Evolutionary conservation across 2,888 invertebrate genomes (phyloP), one percentile per base, ranked within the genome.

Genomic region (Euplagia quadripunctaria): DNA sequence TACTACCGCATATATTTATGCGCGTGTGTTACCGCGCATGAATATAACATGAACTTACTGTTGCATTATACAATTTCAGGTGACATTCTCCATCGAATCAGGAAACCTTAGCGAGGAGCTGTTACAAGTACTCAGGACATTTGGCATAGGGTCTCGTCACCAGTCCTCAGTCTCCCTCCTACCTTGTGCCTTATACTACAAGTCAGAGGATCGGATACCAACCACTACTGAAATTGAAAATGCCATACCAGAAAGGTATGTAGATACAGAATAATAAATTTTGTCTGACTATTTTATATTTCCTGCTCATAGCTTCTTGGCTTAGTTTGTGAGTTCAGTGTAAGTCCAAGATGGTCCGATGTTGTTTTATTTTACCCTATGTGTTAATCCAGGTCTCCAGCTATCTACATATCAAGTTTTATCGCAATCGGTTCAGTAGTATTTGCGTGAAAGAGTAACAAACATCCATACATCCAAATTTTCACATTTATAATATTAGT

Each of bases 101-200:
- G 96, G 96, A 17, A 94, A 95, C 75, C 87, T 93, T 6, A 97
- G 97, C 79, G 97, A 97, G 85, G 96, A 96, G 79, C 90, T 97
- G 14, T 91, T 97, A 55, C 96, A 96, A 76, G 93, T 96, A 17
- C 87, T 97, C 61, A 94, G 94, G 79, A 96, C 96, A 55, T 96
- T 96, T 86, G 97, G 97, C 31, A 96, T 97, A 75, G 97, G 97
- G 0, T 93, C 96, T 63, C 94, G 96, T 31, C 93, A 95, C 76
- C 95, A 96, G 71, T 97, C 97, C 0, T 94, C 96, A 6, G 94
- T 97, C 69, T 96, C 97, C 75, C 96, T 97, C 67, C 91, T 97
- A 78, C 97, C 97, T 17, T 97, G 97, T 84, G 94, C 96, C n/a
- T 91, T 97, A 46, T 96, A 96, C 81, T 96, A 96, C 86, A 91